These are phyloP conservation scores for Cheilosia vulpina DNA, from an alignment of 2,888 invertebrate species.

Conservation along the genomic window DNA sequence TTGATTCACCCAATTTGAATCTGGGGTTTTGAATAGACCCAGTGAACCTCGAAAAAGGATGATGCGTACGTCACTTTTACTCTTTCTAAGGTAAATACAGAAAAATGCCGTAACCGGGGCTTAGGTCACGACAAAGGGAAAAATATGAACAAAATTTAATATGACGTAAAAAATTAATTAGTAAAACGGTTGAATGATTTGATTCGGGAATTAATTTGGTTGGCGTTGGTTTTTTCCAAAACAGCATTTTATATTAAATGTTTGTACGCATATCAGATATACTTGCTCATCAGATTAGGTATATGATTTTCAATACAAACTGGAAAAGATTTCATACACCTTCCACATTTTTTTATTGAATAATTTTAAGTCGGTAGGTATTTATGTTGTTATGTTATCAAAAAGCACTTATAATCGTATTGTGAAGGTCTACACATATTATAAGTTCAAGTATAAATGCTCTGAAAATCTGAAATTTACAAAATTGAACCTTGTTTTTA, in stretches of 20 bases:
- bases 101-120: conserved; percentile 32
- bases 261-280: no score
- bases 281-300: no score
- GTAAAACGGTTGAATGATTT: conserved; percentile 37
- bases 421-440: no score
- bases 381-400: no score
- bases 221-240: conserved; percentile 4
- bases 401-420: no score
- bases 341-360: no score
- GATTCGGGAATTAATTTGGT: conserved; percentile 7
- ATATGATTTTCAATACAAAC: no score
- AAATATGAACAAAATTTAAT: background rate
- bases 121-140: background rate
- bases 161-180: conserved; percentile 34
- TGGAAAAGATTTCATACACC: no score
- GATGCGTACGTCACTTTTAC: conserved; percentile 40
- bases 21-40: conserved; percentile 11
- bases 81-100: conserved; percentile 16
- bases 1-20: conserved; percentile 40
- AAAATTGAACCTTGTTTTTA: no score
- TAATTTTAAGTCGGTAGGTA: no score
- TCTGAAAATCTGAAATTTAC: no score
- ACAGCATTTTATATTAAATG: background rate
- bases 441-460: no score
- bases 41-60: conserved; percentile 36